Evolutionary conservation across 2,113 vertebrate genomes (phyloP).

Genomic region (Nothobranchius kuhntae): DNA sequence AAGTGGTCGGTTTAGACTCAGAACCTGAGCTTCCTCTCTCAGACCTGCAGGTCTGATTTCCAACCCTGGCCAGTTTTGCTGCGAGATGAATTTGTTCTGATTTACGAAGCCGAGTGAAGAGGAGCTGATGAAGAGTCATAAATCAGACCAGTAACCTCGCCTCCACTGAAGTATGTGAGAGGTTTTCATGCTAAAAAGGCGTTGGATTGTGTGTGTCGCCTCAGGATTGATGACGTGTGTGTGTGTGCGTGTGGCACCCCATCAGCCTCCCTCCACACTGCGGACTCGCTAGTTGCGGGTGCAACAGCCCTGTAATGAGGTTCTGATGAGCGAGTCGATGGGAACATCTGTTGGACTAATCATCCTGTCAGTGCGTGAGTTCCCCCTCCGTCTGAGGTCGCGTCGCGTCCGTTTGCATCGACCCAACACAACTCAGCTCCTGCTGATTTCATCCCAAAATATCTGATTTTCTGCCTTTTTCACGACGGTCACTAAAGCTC

Average conservation of each 20-base stretch:
- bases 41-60: background rate
- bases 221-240: slow-evolving; percentile 18
- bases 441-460: background rate
- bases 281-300: slow-evolving; percentile 38
- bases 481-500: no score
- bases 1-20: no score
- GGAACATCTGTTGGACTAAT: slow-evolving; percentile 57
- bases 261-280: slow-evolving; percentile 37
- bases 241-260: slow-evolving; percentile 14
- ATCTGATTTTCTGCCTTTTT: no score
- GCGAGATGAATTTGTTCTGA: background rate
- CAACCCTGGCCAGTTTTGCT: background rate
- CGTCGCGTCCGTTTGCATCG: background rate
- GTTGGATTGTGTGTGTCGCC: slow-evolving; percentile 14
- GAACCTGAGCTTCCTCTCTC: background rate
- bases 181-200: slow-evolving; percentile 3
- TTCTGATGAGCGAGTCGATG: slow-evolving; percentile 53
- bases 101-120: slow-evolving; percentile 4
- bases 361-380: slow-evolving; percentile 24
- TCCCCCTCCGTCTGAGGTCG: background rate
- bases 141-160: slow-evolving; percentile 16
- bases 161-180: slow-evolving; percentile 1
- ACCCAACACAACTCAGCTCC: background rate
- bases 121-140: slow-evolving; percentile 2
- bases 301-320: slow-evolving; percentile 53